These are phyloP conservation scores for Listrodromus nycthemerus DNA, from an alignment of 2,888 invertebrate species.

Conservation along the genomic window DNA sequence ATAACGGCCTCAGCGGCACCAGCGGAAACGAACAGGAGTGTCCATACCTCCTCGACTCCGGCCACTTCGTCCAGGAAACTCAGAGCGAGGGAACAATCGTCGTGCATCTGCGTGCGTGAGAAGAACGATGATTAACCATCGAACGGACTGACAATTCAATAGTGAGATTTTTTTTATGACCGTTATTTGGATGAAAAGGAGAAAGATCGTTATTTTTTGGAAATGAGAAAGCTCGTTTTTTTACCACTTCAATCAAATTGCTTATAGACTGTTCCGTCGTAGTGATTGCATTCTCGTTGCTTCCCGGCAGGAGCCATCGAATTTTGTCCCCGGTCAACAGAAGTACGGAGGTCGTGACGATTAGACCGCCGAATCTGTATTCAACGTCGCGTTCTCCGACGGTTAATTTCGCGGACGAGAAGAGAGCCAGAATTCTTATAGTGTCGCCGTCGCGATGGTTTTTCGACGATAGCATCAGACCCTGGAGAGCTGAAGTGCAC, in stretches of 20 bases:
- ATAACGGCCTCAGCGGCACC: slow-evolving; percentile 85
- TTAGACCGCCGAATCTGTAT: slow-evolving; percentile 76
- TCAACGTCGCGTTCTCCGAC: slow-evolving; percentile 75
- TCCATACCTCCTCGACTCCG: slow-evolving; percentile 85
- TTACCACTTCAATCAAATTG: slow-evolving; percentile 86
- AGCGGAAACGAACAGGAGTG: slow-evolving; percentile 84
- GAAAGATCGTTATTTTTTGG: too few species aligned
- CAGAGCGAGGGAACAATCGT: slow-evolving; percentile 80
- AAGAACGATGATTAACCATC: slow-evolving; percentile 44
- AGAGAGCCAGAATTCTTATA: slow-evolving; percentile 83
- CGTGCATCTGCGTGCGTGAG: slow-evolving; percentile 76
- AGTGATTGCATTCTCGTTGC: slow-evolving; percentile 77
- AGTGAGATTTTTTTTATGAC: too few species aligned
- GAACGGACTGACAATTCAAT: not conserved
- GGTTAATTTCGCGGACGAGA: slow-evolving; percentile 83
- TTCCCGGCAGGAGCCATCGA: slow-evolving; percentile 84
- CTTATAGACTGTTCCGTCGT: slow-evolving; percentile 85
- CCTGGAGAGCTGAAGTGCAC: slow-evolving; percentile 76
- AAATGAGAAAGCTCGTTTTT: slow-evolving; percentile 58
- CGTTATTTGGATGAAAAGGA: too few species aligned
- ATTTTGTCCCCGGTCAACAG: slow-evolving; percentile 84
- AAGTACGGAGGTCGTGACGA: slow-evolving; percentile 82
- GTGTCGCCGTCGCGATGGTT: slow-evolving; percentile 80
- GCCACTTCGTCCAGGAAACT: slow-evolving; percentile 86
- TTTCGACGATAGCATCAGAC: slow-evolving; percentile 75